Conservation (phyloP, 1,140 invertebrate species). For the Drosophila tsacasi region DNA sequence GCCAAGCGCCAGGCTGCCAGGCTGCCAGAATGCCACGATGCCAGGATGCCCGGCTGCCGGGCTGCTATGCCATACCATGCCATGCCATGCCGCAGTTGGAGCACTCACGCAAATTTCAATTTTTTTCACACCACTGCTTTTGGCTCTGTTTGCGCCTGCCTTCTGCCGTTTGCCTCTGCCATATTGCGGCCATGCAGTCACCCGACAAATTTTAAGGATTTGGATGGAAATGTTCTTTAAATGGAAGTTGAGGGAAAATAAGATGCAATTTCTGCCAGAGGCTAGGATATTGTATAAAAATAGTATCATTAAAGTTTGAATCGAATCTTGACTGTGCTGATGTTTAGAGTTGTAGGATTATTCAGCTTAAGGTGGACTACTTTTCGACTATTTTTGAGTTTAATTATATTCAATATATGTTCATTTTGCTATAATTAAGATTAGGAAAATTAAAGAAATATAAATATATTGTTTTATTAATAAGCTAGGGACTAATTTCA, state of each 20-base stretch:
- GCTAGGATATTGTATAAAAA: too few species aligned
- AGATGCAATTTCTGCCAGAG: not conserved
- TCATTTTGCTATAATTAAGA: not conserved
- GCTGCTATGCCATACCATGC: conserved; percentile 28
- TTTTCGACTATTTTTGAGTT: not conserved
- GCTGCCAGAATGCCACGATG: conserved; percentile 24
- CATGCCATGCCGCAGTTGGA: conserved; percentile 71
- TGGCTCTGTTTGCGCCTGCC: conserved; percentile 61
- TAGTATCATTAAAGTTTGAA: not conserved
- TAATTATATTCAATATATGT: not conserved
- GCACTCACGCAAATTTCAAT: conserved; percentile 84
- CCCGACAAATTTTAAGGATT: conserved; percentile 30
- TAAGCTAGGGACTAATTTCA: too few species aligned
- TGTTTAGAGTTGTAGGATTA: not conserved
- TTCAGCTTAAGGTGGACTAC: not conserved
- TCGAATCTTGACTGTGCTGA: not conserved
- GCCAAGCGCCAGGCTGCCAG: conserved; percentile 45
- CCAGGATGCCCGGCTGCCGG: conserved; percentile 28
- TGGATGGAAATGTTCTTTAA: not conserved
- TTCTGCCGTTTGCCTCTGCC: conserved; percentile 59
- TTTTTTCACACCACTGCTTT: conserved; percentile 84
- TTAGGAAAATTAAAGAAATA: too few species aligned
- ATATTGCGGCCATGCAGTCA: conserved; percentile 65
- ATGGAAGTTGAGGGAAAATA: not conserved
- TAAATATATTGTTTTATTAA: too few species aligned